phyloP scores from a whole-genome alignment of 1,140 invertebrate species.

The Nymphalis io region DNA sequence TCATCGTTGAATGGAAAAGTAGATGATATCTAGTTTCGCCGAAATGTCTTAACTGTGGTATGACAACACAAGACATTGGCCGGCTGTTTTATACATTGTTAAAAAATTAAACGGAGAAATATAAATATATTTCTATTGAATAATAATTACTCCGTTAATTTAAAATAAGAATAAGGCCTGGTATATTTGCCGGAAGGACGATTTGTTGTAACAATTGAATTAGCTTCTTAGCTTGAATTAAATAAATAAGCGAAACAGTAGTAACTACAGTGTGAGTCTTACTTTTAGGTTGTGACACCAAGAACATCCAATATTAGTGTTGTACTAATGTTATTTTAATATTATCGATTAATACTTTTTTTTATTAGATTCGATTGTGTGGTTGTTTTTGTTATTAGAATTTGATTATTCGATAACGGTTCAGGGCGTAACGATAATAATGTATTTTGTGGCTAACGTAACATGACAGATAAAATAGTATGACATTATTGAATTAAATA shows the following conservation, averaged over 20 bases:
- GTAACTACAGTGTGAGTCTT: slow-evolving; percentile 19
- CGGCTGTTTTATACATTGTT: background rate
- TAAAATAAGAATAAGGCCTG: background rate
- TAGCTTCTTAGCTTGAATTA: slow-evolving; percentile 28
- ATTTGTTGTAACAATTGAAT: background rate
- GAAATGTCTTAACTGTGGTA: background rate
- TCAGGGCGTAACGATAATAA: background rate
- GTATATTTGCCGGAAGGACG: background rate
- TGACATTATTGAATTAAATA: background rate
- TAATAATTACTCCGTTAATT: background rate
- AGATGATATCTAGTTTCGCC: background rate
- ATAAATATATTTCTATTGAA: background rate
- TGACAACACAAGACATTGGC: background rate
- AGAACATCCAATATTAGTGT: slow-evolving; percentile 42
- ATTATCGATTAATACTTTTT: slow-evolving; percentile 24
- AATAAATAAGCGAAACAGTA: slow-evolving; percentile 8
- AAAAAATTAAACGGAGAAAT: background rate
- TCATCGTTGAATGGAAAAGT: background rate
- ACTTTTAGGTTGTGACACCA: slow-evolving; percentile 42
- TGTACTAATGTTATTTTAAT: slow-evolving; percentile 37
- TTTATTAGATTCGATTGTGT: slow-evolving; percentile 8
- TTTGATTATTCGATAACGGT: slow-evolving; percentile 14
- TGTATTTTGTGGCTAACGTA: background rate
- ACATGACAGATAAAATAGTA: background rate
- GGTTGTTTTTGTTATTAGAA: slow-evolving; percentile 13